A percentile compares a stretch with the other conserved stretches of the same genome.
phyloP scores from a whole-genome alignment of 2,888 invertebrate species.

The Melanostoma scalare region DNA sequence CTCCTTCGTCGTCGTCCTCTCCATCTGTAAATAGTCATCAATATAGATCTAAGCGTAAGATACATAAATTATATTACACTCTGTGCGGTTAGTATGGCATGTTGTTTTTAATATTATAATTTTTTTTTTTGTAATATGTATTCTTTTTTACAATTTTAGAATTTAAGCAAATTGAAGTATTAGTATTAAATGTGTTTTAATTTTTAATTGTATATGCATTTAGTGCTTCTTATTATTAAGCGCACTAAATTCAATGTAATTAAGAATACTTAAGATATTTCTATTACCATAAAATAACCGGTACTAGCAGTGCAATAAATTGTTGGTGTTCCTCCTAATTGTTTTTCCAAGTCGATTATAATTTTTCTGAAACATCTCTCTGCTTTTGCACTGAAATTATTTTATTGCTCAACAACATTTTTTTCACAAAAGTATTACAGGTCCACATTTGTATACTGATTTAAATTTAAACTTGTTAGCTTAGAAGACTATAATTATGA shows the following conservation, averaged over 20 bases:
- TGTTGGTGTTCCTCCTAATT: constrained; percentile 49
- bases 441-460: too few species aligned
- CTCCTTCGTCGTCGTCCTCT: constrained; percentile 70
- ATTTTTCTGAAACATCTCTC: constrained; percentile 13
- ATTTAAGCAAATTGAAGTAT: constrained; percentile 43
- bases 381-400: too few species aligned
- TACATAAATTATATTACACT: constrained; percentile 82
- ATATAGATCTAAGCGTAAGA: constrained; percentile 79
- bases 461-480: too few species aligned
- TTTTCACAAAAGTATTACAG: too few species aligned
- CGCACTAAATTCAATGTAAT: constrained; percentile 40
- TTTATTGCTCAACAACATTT: too few species aligned
- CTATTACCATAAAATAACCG: constrained; percentile 59
- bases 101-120: constrained; percentile 4
- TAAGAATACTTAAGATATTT: constrained; percentile 54
- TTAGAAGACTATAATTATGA: too few species aligned
- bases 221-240: constrained; percentile 39
- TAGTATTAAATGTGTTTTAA: constrained; percentile 67
- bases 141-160: constrained; percentile 44
- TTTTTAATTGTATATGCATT: constrained; percentile 53
- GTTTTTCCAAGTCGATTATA: constrained; percentile 14
- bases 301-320: constrained; percentile 69
- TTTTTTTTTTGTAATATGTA: constrained; percentile 43
- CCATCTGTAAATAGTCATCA: constrained; percentile 76
- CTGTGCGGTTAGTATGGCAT: constrained; percentile 79